Evolutionary conservation across 2,113 vertebrate genomes (phyloP).

Genomic region (Geococcyx californianus): DNA sequence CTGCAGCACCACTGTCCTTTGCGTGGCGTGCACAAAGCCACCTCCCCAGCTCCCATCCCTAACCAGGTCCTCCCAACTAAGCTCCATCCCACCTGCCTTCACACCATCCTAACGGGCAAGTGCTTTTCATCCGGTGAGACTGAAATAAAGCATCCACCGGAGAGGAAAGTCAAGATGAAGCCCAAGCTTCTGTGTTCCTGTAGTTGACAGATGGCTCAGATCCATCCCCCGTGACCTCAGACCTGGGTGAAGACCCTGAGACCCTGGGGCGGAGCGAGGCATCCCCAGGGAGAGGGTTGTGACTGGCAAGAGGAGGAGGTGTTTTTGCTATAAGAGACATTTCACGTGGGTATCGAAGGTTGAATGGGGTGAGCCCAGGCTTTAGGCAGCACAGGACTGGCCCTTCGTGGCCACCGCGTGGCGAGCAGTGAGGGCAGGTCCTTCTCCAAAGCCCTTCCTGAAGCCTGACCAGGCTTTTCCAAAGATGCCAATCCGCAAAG

Average conservation of each 20-base stretch:
- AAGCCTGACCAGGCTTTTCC: too few relatives aligned
- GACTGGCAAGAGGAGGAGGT: background rate
- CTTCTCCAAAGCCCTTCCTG: background rate
- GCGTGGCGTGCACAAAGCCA: background rate
- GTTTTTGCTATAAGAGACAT: background rate
- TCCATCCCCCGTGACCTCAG: too few relatives aligned
- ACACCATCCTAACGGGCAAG: background rate
- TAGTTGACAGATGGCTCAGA: background rate
- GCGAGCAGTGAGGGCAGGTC: background rate
- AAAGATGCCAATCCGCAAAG: background rate
- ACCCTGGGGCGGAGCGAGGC: background rate
- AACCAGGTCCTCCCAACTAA: rapidly evolving
- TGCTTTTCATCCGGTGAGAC: rapidly evolving
- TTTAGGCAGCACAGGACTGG: too few relatives aligned
- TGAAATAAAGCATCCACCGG: background rate
- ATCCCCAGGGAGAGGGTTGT: background rate
- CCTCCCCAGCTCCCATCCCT: background rate
- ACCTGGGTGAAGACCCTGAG: background rate
- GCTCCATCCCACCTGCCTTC: background rate
- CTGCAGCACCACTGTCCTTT: background rate
- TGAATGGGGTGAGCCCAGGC: background rate
- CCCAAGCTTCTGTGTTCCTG: rapidly evolving
- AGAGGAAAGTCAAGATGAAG: background rate
- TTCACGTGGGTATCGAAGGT: rapidly evolving
- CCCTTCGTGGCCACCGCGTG: background rate